Base-by-base conservation (phyloP, 2,797 vertebrate genomes). In the Saxicola maurus region DNA sequence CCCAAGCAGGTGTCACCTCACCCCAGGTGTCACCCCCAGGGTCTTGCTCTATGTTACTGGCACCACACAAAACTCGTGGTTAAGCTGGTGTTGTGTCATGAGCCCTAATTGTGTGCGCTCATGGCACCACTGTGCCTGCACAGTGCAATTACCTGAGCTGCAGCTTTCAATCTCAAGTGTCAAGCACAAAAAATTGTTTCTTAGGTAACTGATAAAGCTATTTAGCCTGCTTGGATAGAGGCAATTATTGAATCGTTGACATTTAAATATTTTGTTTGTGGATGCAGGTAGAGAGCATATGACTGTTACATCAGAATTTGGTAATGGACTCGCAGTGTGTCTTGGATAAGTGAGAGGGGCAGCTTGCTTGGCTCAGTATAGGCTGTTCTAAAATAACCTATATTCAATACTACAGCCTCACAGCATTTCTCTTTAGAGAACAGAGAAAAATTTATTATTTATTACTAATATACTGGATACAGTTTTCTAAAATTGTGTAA, bases 281-380 rank as follows among this genome's bases (percentile, higher is more conserved):
- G 56, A 82, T 38, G 42, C 27, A 37, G 17, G 57, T n/a, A 31
- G 43, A 33, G 57, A 23, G 3, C 21, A 17, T 3, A 0, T 16
- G 28, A 23, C 37, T 56, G 28, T 62, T 42, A 25, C 10, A 57
- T 60, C 30, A 57, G 65, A 60, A 43, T 56, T 38, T n/a, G 55
- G 31, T 45, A 37, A 30, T 30, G 33, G 55, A 42, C 15, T 59
- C 0, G 0, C 7, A 9, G 28, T 8, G 11, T n/a, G 18, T 33
- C 11, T 42, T 68, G 43, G 35, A 0, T 15, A 49, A 37, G 8
- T 25, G 35, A 31, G 43, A 69, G 11, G 10, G 13, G 49, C 43
- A 52, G 53, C 21, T 45, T 52, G 52, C 30, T 60, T 65, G 20
- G 16, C 42, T 68, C n/a, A 10, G 2, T 13, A 2, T 1, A 27